These are phyloP conservation scores for Pissodes strobi DNA, from an alignment of 1,140 invertebrate genomes.

Conservation along the genomic window DNA sequence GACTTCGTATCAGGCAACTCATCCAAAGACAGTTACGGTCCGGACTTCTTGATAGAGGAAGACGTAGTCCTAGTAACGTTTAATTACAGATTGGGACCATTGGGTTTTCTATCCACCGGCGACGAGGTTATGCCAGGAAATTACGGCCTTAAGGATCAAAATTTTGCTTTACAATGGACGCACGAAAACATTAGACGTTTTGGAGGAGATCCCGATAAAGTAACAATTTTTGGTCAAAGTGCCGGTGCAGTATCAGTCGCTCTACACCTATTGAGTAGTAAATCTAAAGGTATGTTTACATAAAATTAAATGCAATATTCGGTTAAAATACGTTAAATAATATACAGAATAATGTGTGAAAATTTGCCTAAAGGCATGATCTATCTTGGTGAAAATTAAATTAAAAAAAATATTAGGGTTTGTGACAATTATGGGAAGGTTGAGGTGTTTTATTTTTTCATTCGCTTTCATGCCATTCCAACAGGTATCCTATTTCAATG, in stretches of 20 bases:
- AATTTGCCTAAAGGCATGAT: too few species aligned
- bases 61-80: constrained; percentile 70
- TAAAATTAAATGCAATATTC: too few species aligned
- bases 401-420: too few species aligned
- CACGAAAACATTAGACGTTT: constrained; percentile 6
- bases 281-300: constrained; percentile 11
- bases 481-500: too few species aligned
- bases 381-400: too few species aligned
- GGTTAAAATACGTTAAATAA: too few species aligned
- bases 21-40: constrained; percentile 64
- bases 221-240: constrained; percentile 19
- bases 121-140: constrained; percentile 12
- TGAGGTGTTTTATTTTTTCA: too few species aligned
- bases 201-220: constrained; percentile 4
- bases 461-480: too few species aligned
- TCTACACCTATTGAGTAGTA: background rate
- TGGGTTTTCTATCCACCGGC: constrained; percentile 55
- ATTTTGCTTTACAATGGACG: constrained; percentile 7
- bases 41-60: constrained; percentile 67
- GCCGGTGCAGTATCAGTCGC: background rate
- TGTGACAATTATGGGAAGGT: too few species aligned
- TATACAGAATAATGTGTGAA: too few species aligned
- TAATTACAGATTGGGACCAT: constrained; percentile 70
- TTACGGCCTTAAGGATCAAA: constrained; percentile 12
- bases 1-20: constrained; percentile 67